phyloP scores from a whole-genome alignment of 2,797 vertebrate genomes.

The Aeoliscus strigatus region DNA sequence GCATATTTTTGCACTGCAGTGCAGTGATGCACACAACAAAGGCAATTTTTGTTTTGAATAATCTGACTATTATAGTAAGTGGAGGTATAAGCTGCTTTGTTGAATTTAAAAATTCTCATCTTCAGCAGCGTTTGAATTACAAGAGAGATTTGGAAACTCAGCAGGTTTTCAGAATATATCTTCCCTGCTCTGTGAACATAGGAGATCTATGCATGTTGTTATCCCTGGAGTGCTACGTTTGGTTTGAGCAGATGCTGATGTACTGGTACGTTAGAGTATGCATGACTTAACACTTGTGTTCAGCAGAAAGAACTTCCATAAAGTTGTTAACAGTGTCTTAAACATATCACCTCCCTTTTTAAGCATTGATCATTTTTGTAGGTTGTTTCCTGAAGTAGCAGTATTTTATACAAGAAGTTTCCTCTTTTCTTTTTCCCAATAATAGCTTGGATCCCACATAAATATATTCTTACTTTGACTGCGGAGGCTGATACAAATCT shows the following conservation, averaged over 20 bases:
- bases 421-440: slow-evolving; percentile 45
- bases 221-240: slow-evolving; percentile 54
- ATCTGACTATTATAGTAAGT: slow-evolving; percentile 16
- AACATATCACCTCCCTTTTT: slow-evolving; percentile 53
- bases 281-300: slow-evolving; percentile 54
- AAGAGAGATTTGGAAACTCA: slow-evolving; percentile 30
- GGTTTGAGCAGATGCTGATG: slow-evolving; percentile 51
- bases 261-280: slow-evolving; percentile 54
- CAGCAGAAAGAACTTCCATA: slow-evolving; percentile 48
- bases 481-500: slow-evolving; percentile 5
- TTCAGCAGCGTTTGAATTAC: too few species aligned
- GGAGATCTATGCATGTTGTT: slow-evolving; percentile 77
- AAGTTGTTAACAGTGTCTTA: slow-evolving; percentile 39
- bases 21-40: slow-evolving; percentile 48
- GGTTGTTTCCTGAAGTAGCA: slow-evolving; percentile 18
- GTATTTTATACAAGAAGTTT: too few species aligned
- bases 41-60: slow-evolving; percentile 26
- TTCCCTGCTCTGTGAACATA: slow-evolving; percentile 63
- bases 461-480: slow-evolving; percentile 17
- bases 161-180: slow-evolving; percentile 41
- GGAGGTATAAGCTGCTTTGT: too few species aligned
- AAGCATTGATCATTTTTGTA: slow-evolving; percentile 18
- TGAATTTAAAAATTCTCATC: too few species aligned
- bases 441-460: slow-evolving; percentile 16
- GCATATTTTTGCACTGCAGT: slow-evolving; percentile 67